Conservation (phyloP, 2,113 vertebrate species). For the human (Homo sapiens) region DNA sequence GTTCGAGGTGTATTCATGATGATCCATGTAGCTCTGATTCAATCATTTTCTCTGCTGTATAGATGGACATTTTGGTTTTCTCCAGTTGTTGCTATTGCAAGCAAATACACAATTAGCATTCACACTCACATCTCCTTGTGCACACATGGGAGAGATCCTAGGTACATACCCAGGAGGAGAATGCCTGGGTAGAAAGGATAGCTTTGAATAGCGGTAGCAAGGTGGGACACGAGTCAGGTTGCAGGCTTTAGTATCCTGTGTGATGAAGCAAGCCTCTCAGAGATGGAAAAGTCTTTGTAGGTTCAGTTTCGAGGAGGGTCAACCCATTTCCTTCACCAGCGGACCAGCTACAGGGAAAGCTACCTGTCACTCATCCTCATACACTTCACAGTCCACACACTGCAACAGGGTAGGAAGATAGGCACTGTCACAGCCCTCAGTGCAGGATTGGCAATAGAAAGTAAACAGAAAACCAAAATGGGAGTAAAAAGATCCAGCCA, state of each 20-base stretch:
- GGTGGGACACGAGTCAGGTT: accelerated
- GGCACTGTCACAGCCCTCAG: background rate
- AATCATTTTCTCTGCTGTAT: background rate
- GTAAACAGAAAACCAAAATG: background rate
- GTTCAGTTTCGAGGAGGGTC: background rate
- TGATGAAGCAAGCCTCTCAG: background rate
- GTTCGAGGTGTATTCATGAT: background rate
- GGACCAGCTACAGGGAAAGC: background rate
- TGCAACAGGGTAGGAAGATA: background rate
- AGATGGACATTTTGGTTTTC: background rate
- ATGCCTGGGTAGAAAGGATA: background rate
- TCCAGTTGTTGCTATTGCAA: background rate
- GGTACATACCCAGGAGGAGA: accelerated
- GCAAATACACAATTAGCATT: background rate
- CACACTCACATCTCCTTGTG: background rate
- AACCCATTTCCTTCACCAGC: too few species aligned
- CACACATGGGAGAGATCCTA: background rate
- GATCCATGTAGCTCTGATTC: background rate
- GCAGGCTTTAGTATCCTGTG: background rate
- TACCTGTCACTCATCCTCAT: background rate
- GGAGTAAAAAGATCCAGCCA: background rate
- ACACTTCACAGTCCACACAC: background rate
- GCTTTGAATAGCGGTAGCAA: accelerated
- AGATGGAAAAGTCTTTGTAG: background rate
- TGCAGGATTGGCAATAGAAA: background rate